These are phyloP conservation scores for Dreissena rostriformis DNA, from an alignment of 1,140 invertebrate genomes.

Conservation along the genomic window DNA sequence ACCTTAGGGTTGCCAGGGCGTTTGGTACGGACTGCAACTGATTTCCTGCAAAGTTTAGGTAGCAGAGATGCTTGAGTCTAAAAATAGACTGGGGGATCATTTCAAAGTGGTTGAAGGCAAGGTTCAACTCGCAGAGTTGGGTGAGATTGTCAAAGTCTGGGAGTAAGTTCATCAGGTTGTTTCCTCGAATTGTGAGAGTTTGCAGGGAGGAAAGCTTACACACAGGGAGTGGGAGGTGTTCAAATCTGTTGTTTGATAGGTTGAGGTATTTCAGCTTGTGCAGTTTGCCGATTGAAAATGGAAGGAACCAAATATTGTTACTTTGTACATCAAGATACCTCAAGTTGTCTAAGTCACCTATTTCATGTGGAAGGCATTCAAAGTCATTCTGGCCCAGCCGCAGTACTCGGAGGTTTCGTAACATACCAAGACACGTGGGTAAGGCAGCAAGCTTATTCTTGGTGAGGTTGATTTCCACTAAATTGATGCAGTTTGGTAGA, in stretches of 20 bases:
- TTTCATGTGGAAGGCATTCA: slow-evolving; percentile 73
- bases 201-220: slow-evolving; percentile 70
- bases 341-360: slow-evolving; percentile 70
- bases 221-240: slow-evolving; percentile 74
- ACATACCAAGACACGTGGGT: slow-evolving; percentile 66
- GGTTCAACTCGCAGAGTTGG: slow-evolving; percentile 73
- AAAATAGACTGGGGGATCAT: slow-evolving; percentile 60
- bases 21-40: slow-evolving; percentile 67
- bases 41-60: slow-evolving; percentile 74
- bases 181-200: slow-evolving; percentile 69
- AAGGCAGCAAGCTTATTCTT: slow-evolving; percentile 72
- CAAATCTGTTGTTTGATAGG: slow-evolving; percentile 75
- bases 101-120: slow-evolving; percentile 72
- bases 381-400: slow-evolving; percentile 74
- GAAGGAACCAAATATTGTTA: slow-evolving; percentile 76
- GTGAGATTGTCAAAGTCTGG: slow-evolving; percentile 73
- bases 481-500: slow-evolving; percentile 72
- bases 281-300: slow-evolving; percentile 71
- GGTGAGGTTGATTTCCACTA: slow-evolving; percentile 72
- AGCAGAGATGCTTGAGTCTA: slow-evolving; percentile 63
- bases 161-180: slow-evolving; percentile 69
- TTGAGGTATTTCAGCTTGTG: slow-evolving; percentile 72
- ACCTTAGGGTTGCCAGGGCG: slow-evolving; percentile 63
- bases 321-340: slow-evolving; percentile 72
- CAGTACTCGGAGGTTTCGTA: slow-evolving; percentile 69